These are phyloP conservation scores for Mycteria americana DNA, from an alignment of 2,797 vertebrate species.

Conservation along the genomic window DNA sequence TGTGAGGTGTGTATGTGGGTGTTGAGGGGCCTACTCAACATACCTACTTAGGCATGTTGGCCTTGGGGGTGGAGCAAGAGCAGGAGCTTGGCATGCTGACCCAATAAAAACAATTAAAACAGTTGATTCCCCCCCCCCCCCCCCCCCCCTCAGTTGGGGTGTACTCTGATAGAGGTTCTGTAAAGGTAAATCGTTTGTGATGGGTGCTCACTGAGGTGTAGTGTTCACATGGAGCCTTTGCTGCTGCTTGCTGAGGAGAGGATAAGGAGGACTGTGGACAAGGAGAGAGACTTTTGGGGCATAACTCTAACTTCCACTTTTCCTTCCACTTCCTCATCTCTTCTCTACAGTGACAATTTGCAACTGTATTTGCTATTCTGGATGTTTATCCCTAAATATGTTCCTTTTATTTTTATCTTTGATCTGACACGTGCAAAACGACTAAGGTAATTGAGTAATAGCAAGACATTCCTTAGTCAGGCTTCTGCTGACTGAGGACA, in stretches of 20 bases:
- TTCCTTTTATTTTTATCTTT: not conserved
- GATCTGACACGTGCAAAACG: accelerated
- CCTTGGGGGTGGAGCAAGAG: not conserved
- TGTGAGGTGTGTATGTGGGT: not conserved
- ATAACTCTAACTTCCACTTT: not conserved
- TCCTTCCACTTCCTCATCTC: not conserved
- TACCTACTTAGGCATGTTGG: not conserved
- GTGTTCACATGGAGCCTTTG: not conserved
- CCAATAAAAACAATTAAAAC: not conserved
- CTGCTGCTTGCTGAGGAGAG: not conserved
- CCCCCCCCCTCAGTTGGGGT: not conserved
- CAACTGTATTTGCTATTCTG: not conserved
- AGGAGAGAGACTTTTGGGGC: not conserved
- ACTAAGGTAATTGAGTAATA: not conserved
- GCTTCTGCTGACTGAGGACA: not conserved
- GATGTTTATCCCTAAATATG: not conserved
- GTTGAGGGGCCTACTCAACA: not conserved
- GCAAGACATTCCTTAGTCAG: not conserved
- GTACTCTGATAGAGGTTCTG: not conserved
- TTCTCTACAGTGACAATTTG: not conserved
- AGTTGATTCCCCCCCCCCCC: no score
- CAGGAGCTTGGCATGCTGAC: not conserved
- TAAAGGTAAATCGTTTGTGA: not conserved
- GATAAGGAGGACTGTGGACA: not conserved
- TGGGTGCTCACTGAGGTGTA: not conserved